Percentiles rank a stretch among this genome's conserved stretches.
phyloP scores from a whole-genome alignment of 2,888 invertebrate species.

The Yponomeuta evonymella region DNA sequence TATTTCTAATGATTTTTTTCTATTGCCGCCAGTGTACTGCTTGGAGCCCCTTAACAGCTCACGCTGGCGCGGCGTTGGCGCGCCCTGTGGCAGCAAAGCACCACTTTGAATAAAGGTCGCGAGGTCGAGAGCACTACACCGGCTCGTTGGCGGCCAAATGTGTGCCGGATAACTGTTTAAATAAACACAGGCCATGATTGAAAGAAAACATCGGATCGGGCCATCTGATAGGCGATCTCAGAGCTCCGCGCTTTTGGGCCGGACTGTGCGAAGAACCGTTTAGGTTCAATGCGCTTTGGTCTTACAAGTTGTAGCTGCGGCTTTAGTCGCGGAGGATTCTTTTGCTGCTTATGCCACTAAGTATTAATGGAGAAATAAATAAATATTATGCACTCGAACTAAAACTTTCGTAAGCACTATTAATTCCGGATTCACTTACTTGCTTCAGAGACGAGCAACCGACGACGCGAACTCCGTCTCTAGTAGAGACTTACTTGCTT shows the following conservation, averaged over 20 bases:
- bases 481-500: too few relatives aligned
- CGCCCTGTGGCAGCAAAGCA: constrained; percentile 28
- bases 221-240: constrained; percentile 7
- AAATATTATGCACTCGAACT: too few relatives aligned
- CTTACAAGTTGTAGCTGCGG: background rate
- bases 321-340: background rate
- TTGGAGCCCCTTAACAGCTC: constrained; percentile 30
- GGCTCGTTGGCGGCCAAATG: constrained; percentile 58
- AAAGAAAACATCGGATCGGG: constrained; percentile 23
- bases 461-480: too few relatives aligned
- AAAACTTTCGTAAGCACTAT: too few relatives aligned
- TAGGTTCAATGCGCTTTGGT: background rate
- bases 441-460: too few relatives aligned
- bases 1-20: background rate
- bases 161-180: constrained; percentile 65
- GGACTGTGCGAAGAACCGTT: background rate
- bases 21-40: constrained; percentile 11
- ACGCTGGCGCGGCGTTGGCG: constrained; percentile 35
- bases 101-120: constrained; percentile 64
- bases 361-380: too few relatives aligned
- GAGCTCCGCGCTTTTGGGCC: background rate
- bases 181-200: constrained; percentile 59
- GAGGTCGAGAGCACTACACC: constrained; percentile 59
- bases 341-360: too few relatives aligned
- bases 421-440: too few relatives aligned